phyloP scores from a whole-genome alignment of 2,888 invertebrate genomes.

The Drosophila pegasa region DNA sequence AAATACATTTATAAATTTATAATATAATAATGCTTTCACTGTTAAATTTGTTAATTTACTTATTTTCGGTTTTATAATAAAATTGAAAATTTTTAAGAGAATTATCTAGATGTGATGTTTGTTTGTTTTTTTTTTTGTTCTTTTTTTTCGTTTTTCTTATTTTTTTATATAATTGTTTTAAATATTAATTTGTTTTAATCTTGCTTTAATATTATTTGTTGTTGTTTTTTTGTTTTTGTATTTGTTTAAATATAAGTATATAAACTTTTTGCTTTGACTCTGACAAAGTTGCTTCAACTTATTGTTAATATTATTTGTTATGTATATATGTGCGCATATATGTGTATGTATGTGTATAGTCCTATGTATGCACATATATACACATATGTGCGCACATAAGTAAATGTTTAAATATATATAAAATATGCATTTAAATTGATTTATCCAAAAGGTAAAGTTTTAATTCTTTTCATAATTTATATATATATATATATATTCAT shows the following conservation, averaged over 20 bases:
- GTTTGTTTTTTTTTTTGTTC: conserved; percentile 40
- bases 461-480: conserved; percentile 70
- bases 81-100: conserved; percentile 82
- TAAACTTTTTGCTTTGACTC: conserved; percentile 73
- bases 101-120: conserved; percentile 80
- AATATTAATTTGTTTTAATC: conserved; percentile 67
- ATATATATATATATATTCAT: conserved; percentile 37
- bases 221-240: conserved; percentile 36
- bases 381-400: conserved; percentile 69
- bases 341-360: conserved; percentile 35
- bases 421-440: conserved; percentile 79
- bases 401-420: conserved; percentile 78
- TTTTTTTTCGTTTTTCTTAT: conserved; percentile 33
- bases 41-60: conserved; percentile 72
- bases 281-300: conserved; percentile 74
- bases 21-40: conserved; percentile 76
- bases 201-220: conserved; percentile 71
- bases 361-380: conserved; percentile 29
- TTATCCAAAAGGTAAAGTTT: conserved; percentile 80
- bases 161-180: conserved; percentile 52
- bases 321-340: conserved; percentile 1
- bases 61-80: conserved; percentile 79
- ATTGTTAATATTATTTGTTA: conserved; percentile 43
- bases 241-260: conserved; percentile 72
- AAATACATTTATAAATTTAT: conserved; percentile 66